Conservation (phyloP, 1,140 invertebrate genomes). For the Campoletis sonorensis region DNA sequence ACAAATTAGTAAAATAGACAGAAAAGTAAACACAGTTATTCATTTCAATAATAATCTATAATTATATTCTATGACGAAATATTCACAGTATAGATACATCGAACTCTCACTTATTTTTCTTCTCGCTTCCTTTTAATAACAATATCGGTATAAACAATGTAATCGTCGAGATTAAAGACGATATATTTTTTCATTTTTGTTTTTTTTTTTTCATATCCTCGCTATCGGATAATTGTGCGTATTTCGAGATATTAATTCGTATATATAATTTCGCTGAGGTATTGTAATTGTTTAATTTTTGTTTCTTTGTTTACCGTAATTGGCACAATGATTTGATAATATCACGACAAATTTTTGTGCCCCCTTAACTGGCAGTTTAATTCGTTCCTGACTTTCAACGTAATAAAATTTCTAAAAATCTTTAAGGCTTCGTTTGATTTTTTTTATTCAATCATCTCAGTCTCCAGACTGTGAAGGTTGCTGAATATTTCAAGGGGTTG, state of each 20-base stretch:
- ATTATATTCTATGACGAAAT: slow-evolving; percentile 33
- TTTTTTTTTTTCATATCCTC: slow-evolving; percentile 23
- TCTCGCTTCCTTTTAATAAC: slow-evolving; percentile 13
- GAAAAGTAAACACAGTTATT: not conserved
- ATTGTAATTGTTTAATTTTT: not conserved
- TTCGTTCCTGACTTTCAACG: not conserved
- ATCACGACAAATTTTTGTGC: slow-evolving; percentile 18
- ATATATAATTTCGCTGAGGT: slow-evolving; percentile 22
- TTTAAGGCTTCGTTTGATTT: not conserved
- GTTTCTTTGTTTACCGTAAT: slow-evolving; percentile 3
- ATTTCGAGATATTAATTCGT: not conserved
- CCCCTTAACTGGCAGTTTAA: slow-evolving; percentile 12
- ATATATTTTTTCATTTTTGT: too few species aligned
- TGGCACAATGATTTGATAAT: slow-evolving; percentile 38
- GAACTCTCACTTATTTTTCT: slow-evolving; percentile 10
- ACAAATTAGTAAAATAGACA: not conserved
- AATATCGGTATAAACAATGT: slow-evolving; percentile 29
- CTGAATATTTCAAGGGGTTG: too few species aligned
- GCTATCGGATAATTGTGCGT: not conserved
- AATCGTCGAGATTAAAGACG: not conserved
- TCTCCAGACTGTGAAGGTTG: too few species aligned
- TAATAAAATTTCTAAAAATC: not conserved
- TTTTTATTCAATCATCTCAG: not conserved
- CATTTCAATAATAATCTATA: slow-evolving; percentile 32
- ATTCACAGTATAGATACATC: slow-evolving; percentile 42